phyloP scores from a whole-genome alignment of 2,888 invertebrate genomes.

The Leucophenga montana region DNA sequence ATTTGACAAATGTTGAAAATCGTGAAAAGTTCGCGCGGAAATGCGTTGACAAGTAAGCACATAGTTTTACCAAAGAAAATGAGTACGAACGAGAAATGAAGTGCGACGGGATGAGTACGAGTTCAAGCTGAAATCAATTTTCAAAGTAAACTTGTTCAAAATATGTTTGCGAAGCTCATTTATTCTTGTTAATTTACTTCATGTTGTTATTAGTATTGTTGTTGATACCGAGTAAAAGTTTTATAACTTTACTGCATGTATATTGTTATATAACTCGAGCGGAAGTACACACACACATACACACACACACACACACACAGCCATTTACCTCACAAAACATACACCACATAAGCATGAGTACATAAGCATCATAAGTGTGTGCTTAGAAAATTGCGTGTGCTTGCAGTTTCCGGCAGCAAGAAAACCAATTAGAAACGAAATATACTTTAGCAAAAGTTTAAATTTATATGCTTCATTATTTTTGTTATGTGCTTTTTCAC shows the following conservation, averaged over 20 bases:
- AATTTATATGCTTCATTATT: constrained; percentile 62
- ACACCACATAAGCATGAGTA: not conserved
- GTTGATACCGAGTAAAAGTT: constrained; percentile 16
- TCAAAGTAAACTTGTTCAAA: constrained; percentile 55
- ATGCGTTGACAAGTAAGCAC: not conserved
- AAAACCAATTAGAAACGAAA: constrained; percentile 27
- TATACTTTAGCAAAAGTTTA: constrained; percentile 45
- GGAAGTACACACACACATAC: not conserved
- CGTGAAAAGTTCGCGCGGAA: not conserved
- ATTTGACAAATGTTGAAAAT: constrained; percentile 15
- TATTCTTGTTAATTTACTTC: constrained; percentile 48
- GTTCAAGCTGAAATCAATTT: constrained; percentile 58
- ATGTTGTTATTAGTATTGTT: constrained; percentile 20
- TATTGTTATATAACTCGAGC: not conserved
- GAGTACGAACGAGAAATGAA: not conserved
- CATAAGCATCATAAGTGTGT: too few relatives aligned
- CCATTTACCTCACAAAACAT: constrained; percentile 10
- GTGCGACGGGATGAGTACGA: not conserved
- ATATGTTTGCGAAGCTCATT: constrained; percentile 58
- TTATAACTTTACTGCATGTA: constrained; percentile 1
- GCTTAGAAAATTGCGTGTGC: constrained; percentile 16
- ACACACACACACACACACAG: constrained; percentile 21
- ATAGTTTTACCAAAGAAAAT: not conserved
- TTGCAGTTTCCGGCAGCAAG: constrained; percentile 23
- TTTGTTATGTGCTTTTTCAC: constrained; percentile 5